Evolutionary conservation across 2,888 invertebrate genomes (phyloP).

Genomic region (Catocala sponsa): DNA sequence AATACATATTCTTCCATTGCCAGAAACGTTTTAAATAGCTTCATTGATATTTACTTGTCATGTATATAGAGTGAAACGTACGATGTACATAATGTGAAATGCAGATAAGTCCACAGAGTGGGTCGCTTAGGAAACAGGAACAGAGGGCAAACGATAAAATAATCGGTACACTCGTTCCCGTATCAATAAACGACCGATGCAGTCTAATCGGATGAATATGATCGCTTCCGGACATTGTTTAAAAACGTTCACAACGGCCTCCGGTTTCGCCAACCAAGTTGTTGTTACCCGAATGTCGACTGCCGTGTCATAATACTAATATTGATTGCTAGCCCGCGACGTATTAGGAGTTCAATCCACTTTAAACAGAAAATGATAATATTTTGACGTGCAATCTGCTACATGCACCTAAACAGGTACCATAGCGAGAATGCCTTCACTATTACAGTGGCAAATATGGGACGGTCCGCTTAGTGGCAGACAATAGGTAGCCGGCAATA

Average conservation of each 20-base stretch:
- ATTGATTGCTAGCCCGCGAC: not conserved
- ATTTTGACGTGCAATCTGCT: too few species aligned
- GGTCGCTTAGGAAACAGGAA: slow-evolving; percentile 47
- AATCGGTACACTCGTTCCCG: slow-evolving; percentile 47
- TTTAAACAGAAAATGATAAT: too few species aligned
- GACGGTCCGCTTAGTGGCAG: too few species aligned
- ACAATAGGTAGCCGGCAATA: too few species aligned
- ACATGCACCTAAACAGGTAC: too few species aligned
- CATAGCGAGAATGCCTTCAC: too few species aligned
- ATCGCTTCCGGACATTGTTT: slow-evolving; percentile 73
- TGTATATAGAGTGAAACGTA: slow-evolving; percentile 1
- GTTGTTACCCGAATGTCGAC: not conserved
- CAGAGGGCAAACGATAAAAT: slow-evolving; percentile 43
- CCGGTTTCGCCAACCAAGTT: slow-evolving; percentile 47
- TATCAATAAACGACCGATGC: slow-evolving; percentile 53
- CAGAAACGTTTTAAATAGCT: too few species aligned
- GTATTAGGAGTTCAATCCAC: not conserved
- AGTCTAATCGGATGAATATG: slow-evolving; percentile 63
- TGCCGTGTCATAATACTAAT: not conserved
- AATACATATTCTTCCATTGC: too few species aligned
- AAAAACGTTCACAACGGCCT: slow-evolving; percentile 59
- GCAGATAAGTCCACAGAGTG: slow-evolving; percentile 37
- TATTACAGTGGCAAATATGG: too few species aligned
- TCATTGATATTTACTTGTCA: too few species aligned
- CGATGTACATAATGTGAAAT: slow-evolving; percentile 30